Evolutionary conservation across 1,140 invertebrate genomes (phyloP), one percentile per base, ranked within the genome.

Genomic region (Caenorhabditis inopinata): DNA sequence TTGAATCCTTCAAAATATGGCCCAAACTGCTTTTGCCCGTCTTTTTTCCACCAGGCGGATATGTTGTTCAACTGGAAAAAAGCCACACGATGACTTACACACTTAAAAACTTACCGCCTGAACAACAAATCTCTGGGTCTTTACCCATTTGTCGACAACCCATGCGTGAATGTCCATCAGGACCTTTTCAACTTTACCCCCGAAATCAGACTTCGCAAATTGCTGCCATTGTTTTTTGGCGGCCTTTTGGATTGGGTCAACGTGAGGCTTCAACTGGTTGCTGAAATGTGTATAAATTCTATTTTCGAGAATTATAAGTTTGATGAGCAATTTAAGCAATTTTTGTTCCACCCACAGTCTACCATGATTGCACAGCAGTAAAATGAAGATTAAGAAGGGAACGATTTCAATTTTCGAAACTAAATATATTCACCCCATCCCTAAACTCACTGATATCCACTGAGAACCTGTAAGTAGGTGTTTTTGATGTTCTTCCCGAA

Each of bases 21-120:
- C 16, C 78, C 78, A 35, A 79, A 47, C 3, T 21, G 27, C 46
- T 74, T 74, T 14, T 79, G 16, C 18, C 78, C 78, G 18, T 49
- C 16, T 14, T 23, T 74, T 46, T 79, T 62, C 45, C 58, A 79
- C 78, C 78, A 79, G 16, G 46, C 42, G 2, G 7, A 1, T 1
- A 79, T 4, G 16, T 73, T 35, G 29, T 21, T n/a, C 38, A 32
- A 79, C 51, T 79, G 78, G 35, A 77, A 77, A 14, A n/a, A n/a
- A n/a, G n/a, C n/a, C n/a, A 73, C 7, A 12, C 0, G 18, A 42
- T 12, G 18, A 62, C 21, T 62, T 16, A 14, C 25, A 27, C 11
- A 62, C 16, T 9, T 18, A n/a, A 21, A 27, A 29, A 77, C 16
- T 6, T 51, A 77, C 75, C 25, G 38, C 32, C 14, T 62, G 11